Percentiles rank a stretch among this genome's conserved stretches.
phyloP scores from a whole-genome alignment of 2,113 vertebrate species.

The Dendrocopos noguchii region DNA sequence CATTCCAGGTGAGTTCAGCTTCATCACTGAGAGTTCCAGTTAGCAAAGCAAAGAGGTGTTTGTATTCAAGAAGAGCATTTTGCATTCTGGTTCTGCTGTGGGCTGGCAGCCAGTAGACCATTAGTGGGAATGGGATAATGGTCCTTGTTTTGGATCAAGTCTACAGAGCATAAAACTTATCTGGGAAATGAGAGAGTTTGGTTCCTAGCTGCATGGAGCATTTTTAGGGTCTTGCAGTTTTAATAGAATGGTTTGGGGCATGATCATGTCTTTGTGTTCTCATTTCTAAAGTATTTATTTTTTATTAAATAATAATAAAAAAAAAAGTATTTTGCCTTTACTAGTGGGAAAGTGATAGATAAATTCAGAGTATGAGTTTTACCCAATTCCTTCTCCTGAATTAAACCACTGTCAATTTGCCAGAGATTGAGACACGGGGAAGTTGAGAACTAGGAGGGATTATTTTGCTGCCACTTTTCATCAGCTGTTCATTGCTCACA shows the following conservation, averaged over 20 bases:
- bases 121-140: neutral
- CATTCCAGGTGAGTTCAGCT: neutral
- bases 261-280: neutral
- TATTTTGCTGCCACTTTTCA: neutral
- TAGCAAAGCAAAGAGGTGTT: neutral
- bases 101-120: neutral
- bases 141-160: neutral
- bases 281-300: neutral
- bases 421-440: neutral
- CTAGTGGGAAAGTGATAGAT: neutral
- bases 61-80: neutral
- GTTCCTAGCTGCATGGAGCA: accelerated
- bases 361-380: neutral
- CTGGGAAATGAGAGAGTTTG: neutral
- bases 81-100: neutral
- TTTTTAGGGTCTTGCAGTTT: neutral
- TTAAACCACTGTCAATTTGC: neutral
- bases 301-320: neutral
- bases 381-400: neutral
- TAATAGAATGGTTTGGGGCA: neutral
- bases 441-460: neutral
- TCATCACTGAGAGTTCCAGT: neutral
- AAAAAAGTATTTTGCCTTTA: neutral
- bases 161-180: neutral
- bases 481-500: accelerated